Base-by-base conservation (phyloP, 2,113 vertebrate species). In the Ophiodon elongatus region DNA sequence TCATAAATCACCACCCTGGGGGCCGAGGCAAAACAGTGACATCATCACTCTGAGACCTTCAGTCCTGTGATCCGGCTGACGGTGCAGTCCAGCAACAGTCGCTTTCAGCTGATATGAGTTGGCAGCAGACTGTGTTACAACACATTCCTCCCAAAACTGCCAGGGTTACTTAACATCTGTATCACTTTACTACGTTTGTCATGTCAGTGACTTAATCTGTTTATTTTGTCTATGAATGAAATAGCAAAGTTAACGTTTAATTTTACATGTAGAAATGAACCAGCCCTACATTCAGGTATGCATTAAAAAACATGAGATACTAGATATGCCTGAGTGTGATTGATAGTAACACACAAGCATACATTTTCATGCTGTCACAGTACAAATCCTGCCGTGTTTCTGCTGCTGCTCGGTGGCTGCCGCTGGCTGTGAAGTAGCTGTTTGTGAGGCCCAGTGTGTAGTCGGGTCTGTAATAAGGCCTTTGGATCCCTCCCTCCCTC, bases 1-100 rank as follows among this genome's bases (percentile, higher is more conserved):
- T 97, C 95, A 96, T 97, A 96, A 96, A 98, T 98, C 97, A 97
- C 82, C 78, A 90, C 92, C 93, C 94, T 0, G n/a, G 92, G 92
- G 95, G 93, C 87, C 65, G 84, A 85, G 43, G 79, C 93, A 91
- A 94, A 85, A 92, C 45, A 92, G 94, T 95, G 95, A 95, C 93
- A 95, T 96, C 94, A 95, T 94, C 94, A 93, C 81, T 79, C 77
- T 73, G 93, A 93, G 94, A 86, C 77, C 35, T 87, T 85, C 57
- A 86, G 81, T 81, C 88, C 91, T 85, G 88, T 80, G 84, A 86
- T 92, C 75, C 37, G 35, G 89, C 93, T 93, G 92, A 93, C 83
- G 37, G 37, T 79, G 91, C 88, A 88, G 85, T 90, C 85, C 84
- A 73, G 72, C 82, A 76, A 74, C 77, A 79, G 91, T 79, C 86